Evolutionary conservation across 2,888 invertebrate genomes (phyloP).

Genomic region (Hyppa rectilinea): DNA sequence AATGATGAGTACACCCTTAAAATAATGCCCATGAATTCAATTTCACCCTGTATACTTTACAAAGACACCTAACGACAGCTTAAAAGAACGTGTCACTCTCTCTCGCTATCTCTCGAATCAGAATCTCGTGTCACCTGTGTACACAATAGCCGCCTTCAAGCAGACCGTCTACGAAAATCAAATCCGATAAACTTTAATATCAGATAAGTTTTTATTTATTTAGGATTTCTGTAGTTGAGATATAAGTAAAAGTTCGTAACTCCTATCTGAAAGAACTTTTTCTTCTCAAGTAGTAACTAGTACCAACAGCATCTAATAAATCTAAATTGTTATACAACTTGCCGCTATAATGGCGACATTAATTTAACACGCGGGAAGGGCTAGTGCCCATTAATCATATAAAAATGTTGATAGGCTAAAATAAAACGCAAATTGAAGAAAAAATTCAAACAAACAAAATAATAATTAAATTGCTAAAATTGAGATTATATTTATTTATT

Average conservation of each 20-base stretch:
- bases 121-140: conserved; percentile 17
- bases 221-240: not conserved
- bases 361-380: no score
- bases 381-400: no score
- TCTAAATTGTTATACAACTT: no score
- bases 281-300: not conserved
- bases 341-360: no score
- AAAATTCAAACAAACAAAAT: no score
- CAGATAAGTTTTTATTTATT: conserved; percentile 37
- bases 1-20: no score
- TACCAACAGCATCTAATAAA: not conserved
- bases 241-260: not conserved
- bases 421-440: no score
- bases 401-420: no score
- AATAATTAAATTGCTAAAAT: no score
- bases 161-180: not conserved
- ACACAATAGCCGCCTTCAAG: conserved; percentile 1
- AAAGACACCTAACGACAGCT: not conserved
- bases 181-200: conserved; percentile 20
- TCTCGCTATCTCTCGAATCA: conserved; percentile 15
- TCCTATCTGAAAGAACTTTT: not conserved
- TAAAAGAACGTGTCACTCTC: not conserved
- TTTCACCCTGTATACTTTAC: no score
- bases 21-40: no score
- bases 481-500: no score